Base-by-base conservation (phyloP, 2,797 vertebrate species). In the Malacoraja senta region DNA sequence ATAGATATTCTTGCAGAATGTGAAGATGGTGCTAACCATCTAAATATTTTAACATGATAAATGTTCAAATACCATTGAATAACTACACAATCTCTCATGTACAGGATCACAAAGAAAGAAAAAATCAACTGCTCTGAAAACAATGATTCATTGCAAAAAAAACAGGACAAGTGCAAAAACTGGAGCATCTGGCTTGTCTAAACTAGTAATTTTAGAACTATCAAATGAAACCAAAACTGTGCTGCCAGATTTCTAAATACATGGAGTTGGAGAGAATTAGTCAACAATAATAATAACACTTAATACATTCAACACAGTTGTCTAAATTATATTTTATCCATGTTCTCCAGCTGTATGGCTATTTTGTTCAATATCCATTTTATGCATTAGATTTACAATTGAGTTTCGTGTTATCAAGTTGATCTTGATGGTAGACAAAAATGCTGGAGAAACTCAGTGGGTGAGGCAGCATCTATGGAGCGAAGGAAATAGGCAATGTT, bases 121-220 rank as follows among this genome's bases (percentile, higher is more conserved):
- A 53, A 86, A 68, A 35, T 88, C 63, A 35, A 19, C 63, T 88
- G n/a, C 35, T 65, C 84, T 88, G n/a, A 68, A 32, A 68, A 88
- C 61, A 88, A 88, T 88, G n/a, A 88, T 88, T 88, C 84, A 35
- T 9, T 35, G 63, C n/a, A 68, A 1, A 8, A 8, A 88, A 63
- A 88, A 35, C 84, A 88, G 63, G 63, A 88, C n/a, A 88, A 24
- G 61, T 88, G n/a, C n/a, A 68, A 88, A 88, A 68, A 17, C 26
- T 88, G 61, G 84, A 68, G 32, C 84, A 88, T 88, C 84, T 88
- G 84, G n/a, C n/a, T 68, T 63, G 7, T 88, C 63, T 35, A 88
- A 68, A 88, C 63, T 88, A 88, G 17, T 88, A 88, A 68, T 88
- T 88, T 88, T 13, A 88, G 84, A 88, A 88, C n/a, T 65, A 88